These are phyloP conservation scores for Bombus consobrinus DNA, from an alignment of 1,140 invertebrate genomes.

Conservation along the genomic window DNA sequence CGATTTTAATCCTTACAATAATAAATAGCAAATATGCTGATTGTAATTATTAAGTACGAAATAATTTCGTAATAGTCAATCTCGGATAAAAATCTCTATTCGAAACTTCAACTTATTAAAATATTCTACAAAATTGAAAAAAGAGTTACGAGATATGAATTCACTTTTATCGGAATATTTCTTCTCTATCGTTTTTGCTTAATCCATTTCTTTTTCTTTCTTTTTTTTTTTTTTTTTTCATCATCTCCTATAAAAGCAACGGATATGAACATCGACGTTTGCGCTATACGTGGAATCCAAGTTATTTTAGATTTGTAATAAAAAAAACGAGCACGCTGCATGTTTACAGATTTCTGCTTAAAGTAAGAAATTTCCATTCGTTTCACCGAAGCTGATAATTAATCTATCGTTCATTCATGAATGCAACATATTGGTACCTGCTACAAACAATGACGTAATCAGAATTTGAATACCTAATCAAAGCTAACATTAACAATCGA, in stretches of 20 bases:
- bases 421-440: background rate
- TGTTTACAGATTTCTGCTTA: background rate
- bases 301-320: background rate
- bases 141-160: background rate
- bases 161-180: background rate
- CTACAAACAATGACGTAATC: background rate
- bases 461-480: background rate
- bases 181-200: background rate
- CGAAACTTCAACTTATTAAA: background rate
- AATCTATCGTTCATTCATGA: background rate
- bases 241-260: background rate
- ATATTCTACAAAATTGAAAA: background rate
- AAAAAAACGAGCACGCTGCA: background rate
- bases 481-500: background rate
- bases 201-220: background rate
- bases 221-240: background rate
- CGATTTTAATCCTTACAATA: background rate
- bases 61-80: background rate
- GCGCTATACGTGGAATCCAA: background rate
- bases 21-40: background rate
- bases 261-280: background rate
- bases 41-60: background rate
- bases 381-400: background rate
- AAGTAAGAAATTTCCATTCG: background rate
- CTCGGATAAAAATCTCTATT: background rate